Evolutionary conservation across 1,140 invertebrate species (phyloP).

Genomic region (Euborellia annulipes): DNA sequence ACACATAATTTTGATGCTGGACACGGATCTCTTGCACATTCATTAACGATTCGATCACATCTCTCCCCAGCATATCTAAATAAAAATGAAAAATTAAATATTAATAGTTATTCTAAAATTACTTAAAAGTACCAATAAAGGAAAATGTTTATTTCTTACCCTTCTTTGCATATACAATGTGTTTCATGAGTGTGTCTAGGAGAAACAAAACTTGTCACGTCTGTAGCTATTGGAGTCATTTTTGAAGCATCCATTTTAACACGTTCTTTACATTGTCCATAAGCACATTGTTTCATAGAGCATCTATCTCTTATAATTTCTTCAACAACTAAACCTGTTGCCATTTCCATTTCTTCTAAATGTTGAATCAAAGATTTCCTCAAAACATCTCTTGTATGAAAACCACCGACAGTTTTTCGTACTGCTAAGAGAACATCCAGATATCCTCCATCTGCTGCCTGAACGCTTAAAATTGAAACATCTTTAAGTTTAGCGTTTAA

Average conservation of each 20-base stretch:
- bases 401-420: slow-evolving; percentile 35
- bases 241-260: slow-evolving; percentile 48
- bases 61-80: slow-evolving; percentile 25
- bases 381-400: slow-evolving; percentile 41
- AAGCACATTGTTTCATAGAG: slow-evolving; percentile 54
- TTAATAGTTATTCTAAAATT: neutral
- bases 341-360: slow-evolving; percentile 56
- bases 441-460: slow-evolving; percentile 29
- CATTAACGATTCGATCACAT: slow-evolving; percentile 46
- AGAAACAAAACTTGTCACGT: slow-evolving; percentile 70
- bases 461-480: slow-evolving; percentile 52
- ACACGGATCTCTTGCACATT: slow-evolving; percentile 61
- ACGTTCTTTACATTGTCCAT: slow-evolving; percentile 67
- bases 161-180: slow-evolving; percentile 69
- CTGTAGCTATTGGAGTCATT: slow-evolving; percentile 52
- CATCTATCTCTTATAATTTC: slow-evolving; percentile 66
- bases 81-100: slow-evolving; percentile 2
- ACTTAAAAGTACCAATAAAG: neutral
- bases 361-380: slow-evolving; percentile 49
- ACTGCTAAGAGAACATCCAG: slow-evolving; percentile 81
- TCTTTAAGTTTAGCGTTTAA: slow-evolving; percentile 58
- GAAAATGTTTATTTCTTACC: slow-evolving; percentile 47
- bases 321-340: slow-evolving; percentile 58
- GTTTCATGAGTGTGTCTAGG: slow-evolving; percentile 58
- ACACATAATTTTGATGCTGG: slow-evolving; percentile 55